phyloP scores from a whole-genome alignment of 2,888 invertebrate genomes.

The Marronus borbonicus region DNA sequence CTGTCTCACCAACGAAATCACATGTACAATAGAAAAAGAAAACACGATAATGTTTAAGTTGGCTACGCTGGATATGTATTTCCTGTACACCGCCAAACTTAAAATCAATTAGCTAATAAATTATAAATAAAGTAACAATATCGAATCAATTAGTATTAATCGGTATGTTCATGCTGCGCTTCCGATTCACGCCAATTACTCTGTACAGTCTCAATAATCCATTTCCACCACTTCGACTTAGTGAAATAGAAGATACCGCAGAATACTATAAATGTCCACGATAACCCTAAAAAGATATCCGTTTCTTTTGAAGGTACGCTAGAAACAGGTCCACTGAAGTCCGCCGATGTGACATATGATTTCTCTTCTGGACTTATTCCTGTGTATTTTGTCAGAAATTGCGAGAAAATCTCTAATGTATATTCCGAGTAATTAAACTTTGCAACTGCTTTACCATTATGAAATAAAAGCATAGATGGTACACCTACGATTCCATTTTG shows the following conservation, averaged over 20 bases:
- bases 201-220: conserved; percentile 87
- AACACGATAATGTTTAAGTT: conserved; percentile 20
- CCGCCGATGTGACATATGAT: conserved; percentile 81
- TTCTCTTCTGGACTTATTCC: conserved; percentile 77
- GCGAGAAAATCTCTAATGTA: conserved; percentile 83
- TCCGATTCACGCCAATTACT: conserved; percentile 92
- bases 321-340: conserved; percentile 86
- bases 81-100: conserved; percentile 36
- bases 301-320: conserved; percentile 83
- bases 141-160: conserved; percentile 69
- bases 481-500: conserved; percentile 94
- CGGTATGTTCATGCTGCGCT: conserved; percentile 80
- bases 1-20: conserved; percentile 14
- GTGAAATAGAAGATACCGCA: conserved; percentile 84
- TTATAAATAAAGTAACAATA: conserved; percentile 36
- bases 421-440: conserved; percentile 89
- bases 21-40: not conserved
- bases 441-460: conserved; percentile 88
- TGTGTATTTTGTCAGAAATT: conserved; percentile 85
- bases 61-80: conserved; percentile 26
- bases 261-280: conserved; percentile 88
- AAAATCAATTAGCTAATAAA: not conserved
- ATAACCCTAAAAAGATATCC: conserved; percentile 86
- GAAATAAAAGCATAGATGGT: conserved; percentile 90
- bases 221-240: conserved; percentile 83